phyloP scores from a whole-genome alignment of 1,140 invertebrate species.

The Steinernema feltiae region DNA sequence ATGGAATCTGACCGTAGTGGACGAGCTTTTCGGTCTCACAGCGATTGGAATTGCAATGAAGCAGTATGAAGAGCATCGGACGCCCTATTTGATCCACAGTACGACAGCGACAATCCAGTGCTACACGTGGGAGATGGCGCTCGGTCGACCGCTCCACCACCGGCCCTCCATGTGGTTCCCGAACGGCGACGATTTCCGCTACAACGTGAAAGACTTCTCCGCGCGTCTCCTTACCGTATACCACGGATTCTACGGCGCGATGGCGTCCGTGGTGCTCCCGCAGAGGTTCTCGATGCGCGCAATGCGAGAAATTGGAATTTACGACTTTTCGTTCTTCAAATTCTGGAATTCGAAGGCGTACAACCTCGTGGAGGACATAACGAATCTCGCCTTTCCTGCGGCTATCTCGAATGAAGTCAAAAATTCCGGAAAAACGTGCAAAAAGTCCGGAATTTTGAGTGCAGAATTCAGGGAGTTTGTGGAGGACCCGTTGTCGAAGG shows the following conservation, averaged over 20 bases:
- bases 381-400: neutral
- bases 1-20: neutral
- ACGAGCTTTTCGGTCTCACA: neutral
- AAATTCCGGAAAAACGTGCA: neutral
- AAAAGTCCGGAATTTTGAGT: neutral
- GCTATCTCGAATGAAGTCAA: neutral
- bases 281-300: neutral
- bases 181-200: neutral
- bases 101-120: neutral
- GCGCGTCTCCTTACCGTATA: neutral
- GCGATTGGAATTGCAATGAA: neutral
- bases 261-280: neutral
- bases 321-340: neutral
- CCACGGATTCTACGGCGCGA: neutral
- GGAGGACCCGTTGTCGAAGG: slow-evolving; percentile 28
- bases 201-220: neutral
- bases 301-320: neutral
- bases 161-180: neutral
- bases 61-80: neutral
- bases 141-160: neutral
- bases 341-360: neutral
- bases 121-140: neutral
- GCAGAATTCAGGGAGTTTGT: slow-evolving; percentile 21
- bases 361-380: neutral
- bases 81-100: neutral